Percentiles rank a stretch among this genome's conserved stretches.
These are phyloP conservation scores for Spodoptera littoralis DNA, from an alignment of 2,888 invertebrate species.

Conservation along the genomic window DNA sequence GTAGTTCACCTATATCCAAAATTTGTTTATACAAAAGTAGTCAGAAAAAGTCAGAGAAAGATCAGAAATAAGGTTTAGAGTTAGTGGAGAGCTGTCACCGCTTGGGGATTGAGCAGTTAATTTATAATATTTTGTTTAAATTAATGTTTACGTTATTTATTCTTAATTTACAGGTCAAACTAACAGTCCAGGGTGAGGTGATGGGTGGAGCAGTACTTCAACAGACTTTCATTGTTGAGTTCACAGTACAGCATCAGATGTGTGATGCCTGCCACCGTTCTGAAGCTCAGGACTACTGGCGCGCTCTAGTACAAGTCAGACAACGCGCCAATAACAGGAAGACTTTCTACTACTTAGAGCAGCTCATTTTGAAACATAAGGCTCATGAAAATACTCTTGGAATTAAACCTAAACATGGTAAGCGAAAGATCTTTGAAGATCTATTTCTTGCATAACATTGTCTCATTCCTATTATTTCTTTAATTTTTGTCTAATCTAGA, in stretches of 20 bases:
- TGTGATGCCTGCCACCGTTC: slow-evolving; percentile 98
- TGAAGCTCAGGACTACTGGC: slow-evolving; percentile 99
- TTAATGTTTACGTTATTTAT: background rate
- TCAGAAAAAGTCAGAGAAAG: too few species aligned
- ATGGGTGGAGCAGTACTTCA: slow-evolving; percentile 96
- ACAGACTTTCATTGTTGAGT: slow-evolving; percentile 98
- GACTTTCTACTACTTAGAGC: slow-evolving; percentile 99
- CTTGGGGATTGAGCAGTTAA: too few species aligned
- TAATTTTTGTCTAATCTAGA: too few species aligned
- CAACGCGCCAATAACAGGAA: slow-evolving; percentile 97
- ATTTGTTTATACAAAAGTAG: too few species aligned
- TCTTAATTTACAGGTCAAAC: slow-evolving; percentile 89
- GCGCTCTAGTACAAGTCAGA: slow-evolving; percentile 96
- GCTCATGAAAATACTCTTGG: slow-evolving; percentile 96
- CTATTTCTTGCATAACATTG: too few species aligned
- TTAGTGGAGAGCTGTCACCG: too few species aligned
- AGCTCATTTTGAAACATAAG: slow-evolving; percentile 97
- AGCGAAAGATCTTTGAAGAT: slow-evolving; percentile 39
- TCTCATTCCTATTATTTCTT: too few species aligned
- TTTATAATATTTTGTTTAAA: too few species aligned
- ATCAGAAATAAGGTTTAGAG: too few species aligned
- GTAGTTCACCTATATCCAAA: too few species aligned
- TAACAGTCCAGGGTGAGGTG: slow-evolving; percentile 98
- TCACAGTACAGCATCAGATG: slow-evolving; percentile 96
- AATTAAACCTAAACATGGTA: slow-evolving; percentile 95